phyloP scores from a whole-genome alignment of 1,140 invertebrate species.

The Eubasilissa regina region DNA sequence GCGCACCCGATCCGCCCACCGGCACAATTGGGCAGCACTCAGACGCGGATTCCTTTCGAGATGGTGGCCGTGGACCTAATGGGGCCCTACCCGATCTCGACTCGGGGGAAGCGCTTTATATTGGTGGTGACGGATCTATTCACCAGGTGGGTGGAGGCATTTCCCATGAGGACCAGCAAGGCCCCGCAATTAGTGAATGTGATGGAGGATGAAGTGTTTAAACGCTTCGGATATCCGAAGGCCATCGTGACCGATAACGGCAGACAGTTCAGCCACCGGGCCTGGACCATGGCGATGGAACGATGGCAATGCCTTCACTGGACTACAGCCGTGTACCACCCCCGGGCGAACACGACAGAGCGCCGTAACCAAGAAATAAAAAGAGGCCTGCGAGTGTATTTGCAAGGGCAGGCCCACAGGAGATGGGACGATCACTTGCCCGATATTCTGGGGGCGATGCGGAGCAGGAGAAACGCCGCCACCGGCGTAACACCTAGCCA shows the following conservation, averaged over 20 bases:
- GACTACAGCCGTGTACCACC: not conserved
- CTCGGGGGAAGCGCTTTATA: not conserved
- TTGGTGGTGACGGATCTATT: not conserved
- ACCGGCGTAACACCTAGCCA: slow-evolving; percentile 26
- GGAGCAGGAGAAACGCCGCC: not conserved
- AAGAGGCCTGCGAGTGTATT: not conserved
- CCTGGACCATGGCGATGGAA: not conserved
- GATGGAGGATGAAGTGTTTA: too few relatives aligned
- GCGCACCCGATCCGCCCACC: not conserved
- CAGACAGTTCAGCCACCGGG: not conserved
- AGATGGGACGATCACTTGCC: not conserved
- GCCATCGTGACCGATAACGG: not conserved
- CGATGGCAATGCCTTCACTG: not conserved
- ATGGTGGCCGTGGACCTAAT: not conserved
- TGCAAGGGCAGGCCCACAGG: not conserved
- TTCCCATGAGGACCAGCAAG: too few relatives aligned
- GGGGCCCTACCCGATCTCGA: not conserved
- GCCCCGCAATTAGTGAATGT: too few relatives aligned
- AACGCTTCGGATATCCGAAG: too few relatives aligned
- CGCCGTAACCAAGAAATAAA: slow-evolving; percentile 35
- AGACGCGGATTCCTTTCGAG: not conserved
- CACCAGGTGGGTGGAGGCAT: too few relatives aligned
- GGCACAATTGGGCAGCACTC: not conserved
- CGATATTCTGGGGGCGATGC: not conserved
- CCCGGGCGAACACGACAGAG: not conserved